phyloP scores from a whole-genome alignment of 2,888 invertebrate species.

The Pherbina coryleti region DNA sequence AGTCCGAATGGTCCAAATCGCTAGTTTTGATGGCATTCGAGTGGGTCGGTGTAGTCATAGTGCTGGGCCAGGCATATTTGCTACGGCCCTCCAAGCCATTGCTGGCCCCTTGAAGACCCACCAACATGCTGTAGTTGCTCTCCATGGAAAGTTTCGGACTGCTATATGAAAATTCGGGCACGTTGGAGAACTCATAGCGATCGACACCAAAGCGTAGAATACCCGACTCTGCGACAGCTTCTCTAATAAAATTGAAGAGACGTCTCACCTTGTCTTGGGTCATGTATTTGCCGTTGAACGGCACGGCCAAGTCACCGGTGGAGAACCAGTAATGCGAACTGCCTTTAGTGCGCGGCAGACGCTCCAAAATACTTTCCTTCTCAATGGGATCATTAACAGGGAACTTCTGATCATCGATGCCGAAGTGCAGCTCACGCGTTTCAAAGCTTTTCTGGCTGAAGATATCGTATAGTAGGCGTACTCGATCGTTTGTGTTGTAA shows the following conservation, averaged over 20 bases:
- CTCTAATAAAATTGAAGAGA: conserved; percentile 57
- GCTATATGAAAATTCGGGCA: conserved; percentile 55
- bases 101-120: conserved; percentile 61
- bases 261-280: conserved; percentile 55
- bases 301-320: conserved; percentile 60
- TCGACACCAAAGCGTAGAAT: conserved; percentile 62
- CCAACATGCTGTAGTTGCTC: conserved; percentile 63
- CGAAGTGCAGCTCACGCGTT: conserved; percentile 58
- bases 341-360: conserved; percentile 50
- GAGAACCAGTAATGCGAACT: conserved; percentile 67
- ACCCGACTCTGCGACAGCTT: conserved; percentile 42
- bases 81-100: conserved; percentile 59
- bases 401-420: conserved; percentile 64
- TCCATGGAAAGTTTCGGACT: conserved; percentile 59
- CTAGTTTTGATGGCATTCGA: conserved; percentile 57
- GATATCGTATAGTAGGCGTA: conserved; percentile 60
- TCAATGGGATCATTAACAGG: conserved; percentile 34
- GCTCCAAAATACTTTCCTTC: conserved; percentile 46
- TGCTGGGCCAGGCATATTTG: conserved; percentile 61
- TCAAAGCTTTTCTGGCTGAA: conserved; percentile 62
- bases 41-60: conserved; percentile 37
- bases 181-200: conserved; percentile 61
- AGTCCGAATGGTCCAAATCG: conserved; percentile 60
- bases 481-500: conserved; percentile 51
- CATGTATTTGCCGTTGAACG: conserved; percentile 61